These are phyloP conservation scores for Masnerella sp. DNA, from an alignment of 2,888 invertebrate species.

Conservation along the genomic window DNA sequence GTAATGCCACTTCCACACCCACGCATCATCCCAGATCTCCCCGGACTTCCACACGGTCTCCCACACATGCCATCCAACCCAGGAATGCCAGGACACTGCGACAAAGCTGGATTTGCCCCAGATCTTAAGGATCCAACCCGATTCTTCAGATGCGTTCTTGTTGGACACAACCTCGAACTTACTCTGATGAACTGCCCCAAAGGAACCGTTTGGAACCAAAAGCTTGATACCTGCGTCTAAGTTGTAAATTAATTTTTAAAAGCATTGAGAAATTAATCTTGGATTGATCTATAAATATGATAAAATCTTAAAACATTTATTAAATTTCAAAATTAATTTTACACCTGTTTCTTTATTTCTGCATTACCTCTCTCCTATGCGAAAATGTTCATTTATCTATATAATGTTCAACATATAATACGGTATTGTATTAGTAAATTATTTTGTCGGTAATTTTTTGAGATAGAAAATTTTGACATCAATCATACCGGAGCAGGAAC, in stretches of 20 bases:
- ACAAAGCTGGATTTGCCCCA: not conserved
- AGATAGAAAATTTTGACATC: too few species aligned
- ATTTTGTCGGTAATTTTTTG: too few species aligned
- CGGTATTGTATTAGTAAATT: too few species aligned
- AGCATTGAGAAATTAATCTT: slow-evolving; percentile 5
- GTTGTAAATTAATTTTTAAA: not conserved
- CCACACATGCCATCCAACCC: not conserved
- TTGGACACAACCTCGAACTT: too few species aligned
- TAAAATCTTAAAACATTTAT: not conserved
- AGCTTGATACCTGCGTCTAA: not conserved
- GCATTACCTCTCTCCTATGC: too few species aligned
- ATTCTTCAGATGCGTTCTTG: too few species aligned
- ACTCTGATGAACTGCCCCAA: not conserved
- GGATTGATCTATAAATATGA: slow-evolving; percentile 16
- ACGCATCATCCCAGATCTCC: not conserved
- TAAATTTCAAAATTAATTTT: slow-evolving; percentile 5
- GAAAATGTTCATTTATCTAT: too few species aligned
- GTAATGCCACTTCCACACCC: not conserved
- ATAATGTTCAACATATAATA: too few species aligned
- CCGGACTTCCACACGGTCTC: not conserved
- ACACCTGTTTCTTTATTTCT: not conserved
- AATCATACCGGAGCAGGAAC: too few species aligned
- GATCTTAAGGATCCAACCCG: too few species aligned
- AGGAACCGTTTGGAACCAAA: not conserved
- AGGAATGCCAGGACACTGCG: not conserved